Evolutionary conservation across 2,888 invertebrate species (phyloP), one percentile per base, ranked within the genome.

Genomic region (Dioctria rufipes): DNA sequence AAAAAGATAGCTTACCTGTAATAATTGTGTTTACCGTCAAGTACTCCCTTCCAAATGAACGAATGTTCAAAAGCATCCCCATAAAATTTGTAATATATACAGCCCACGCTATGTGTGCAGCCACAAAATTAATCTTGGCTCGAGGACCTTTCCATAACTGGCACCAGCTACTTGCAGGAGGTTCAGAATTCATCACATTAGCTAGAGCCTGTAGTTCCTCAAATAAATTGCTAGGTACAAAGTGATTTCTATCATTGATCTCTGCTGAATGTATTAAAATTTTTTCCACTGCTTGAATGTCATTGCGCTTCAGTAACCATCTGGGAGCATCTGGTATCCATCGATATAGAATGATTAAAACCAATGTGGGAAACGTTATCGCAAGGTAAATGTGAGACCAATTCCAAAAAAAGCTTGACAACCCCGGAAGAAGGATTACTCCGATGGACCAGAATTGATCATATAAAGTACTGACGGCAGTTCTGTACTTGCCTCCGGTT

Each of bases 371-470:
- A 42, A 89, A 86, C 4, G 90, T 89, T 9, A 90, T 90, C 65
- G 88, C 87, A 65, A 90, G 83, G 83, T 90, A 90, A 78, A 90
- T 88, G 54, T 88, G 85, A 0, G 87, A 86, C 90, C 90, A 90
- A 80, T 84, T 88, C 25, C 84, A 85, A 67, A 89, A 88, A 83
- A 88, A 87, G 6, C 87, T 87, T 0, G 88, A 86, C 0, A 90
- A 84, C 0, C 87, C 87, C 8, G 90, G 89, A 78, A 90, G 83
- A 9, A 90, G 82, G 39, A 90, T 88, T 3, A 90, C 88, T 3
- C 90, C 90, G 73, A 90, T 83, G 5, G 90, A 90, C 90, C 90
- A 90, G 82, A 90, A 90, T 2, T 88, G 88, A 81, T 90, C 90
- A 81, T 89, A 90, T 13, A 89, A 86, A 42, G 88, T 89, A 9